Percentiles rank a stretch among this genome's conserved stretches.
Conservation (phyloP, 2,888 invertebrate species). For the Morpho helenor region DNA sequence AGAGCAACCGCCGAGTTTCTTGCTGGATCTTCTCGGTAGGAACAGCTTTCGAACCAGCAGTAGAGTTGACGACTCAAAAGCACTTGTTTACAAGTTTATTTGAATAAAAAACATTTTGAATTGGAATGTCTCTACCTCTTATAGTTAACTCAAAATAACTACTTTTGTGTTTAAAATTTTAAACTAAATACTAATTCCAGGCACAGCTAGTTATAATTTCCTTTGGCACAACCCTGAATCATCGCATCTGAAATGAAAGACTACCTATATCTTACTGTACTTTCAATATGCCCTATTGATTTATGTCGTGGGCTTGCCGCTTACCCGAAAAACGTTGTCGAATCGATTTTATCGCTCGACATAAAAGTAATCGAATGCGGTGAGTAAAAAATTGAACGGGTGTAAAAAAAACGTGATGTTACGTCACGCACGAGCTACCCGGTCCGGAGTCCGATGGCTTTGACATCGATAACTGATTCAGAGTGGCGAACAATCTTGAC, state of each 20-base stretch:
- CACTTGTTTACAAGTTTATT: too few relatives aligned
- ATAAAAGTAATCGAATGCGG: slow-evolving; percentile 14
- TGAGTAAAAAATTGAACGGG: slow-evolving; percentile 17
- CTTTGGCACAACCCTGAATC: neutral
- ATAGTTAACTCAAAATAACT: too few relatives aligned
- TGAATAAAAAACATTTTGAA: too few relatives aligned
- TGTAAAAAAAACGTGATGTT: slow-evolving; percentile 26
- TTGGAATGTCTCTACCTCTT: too few relatives aligned
- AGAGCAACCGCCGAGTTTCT: too few relatives aligned
- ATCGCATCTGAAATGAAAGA: neutral
- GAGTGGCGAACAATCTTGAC: slow-evolving; percentile 5
- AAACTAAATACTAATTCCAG: too few relatives aligned
- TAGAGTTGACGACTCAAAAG: too few relatives aligned
- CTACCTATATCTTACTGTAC: neutral
- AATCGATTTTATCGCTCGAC: slow-evolving; percentile 13
- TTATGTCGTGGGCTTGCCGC: slow-evolving; percentile 5
- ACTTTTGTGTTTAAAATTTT: too few relatives aligned
- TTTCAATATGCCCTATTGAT: slow-evolving; percentile 3
- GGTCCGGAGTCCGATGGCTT: slow-evolving; percentile 27
- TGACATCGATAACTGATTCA: slow-evolving; percentile 27
- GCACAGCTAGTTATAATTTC: too few relatives aligned
- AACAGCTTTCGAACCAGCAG: too few relatives aligned
- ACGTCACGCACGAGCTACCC: slow-evolving; percentile 30
- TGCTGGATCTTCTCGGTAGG: too few relatives aligned
- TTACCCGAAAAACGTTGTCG: slow-evolving; percentile 12